These are phyloP conservation scores for Phalacrocorax pelagicus DNA, from an alignment of 2,113 vertebrate species.

Conservation along the genomic window DNA sequence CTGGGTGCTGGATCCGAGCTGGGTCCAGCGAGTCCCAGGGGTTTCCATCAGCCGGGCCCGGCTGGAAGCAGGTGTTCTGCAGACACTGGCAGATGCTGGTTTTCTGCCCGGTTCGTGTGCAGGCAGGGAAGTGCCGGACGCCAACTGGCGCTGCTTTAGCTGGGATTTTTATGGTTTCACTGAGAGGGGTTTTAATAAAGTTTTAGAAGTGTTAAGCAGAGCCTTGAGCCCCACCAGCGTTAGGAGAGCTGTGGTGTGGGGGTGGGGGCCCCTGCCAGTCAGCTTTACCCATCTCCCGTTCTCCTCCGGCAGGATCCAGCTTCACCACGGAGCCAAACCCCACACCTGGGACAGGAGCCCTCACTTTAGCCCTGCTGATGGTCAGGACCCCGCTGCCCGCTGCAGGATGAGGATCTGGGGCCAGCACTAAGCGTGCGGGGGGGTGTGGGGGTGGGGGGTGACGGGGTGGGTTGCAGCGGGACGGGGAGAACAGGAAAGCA, in stretches of 20 bases:
- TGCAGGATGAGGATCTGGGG: not conserved
- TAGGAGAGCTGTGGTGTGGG: rapidly evolving
- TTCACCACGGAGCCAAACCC: not conserved
- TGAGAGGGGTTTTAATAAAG: not conserved
- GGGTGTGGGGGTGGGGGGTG: too few relatives aligned
- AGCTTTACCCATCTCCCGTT: not conserved
- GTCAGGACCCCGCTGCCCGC: not conserved
- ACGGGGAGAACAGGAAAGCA: not conserved
- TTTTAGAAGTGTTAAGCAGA: not conserved
- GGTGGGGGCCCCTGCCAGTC: not conserved
- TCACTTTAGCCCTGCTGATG: rapidly evolving
- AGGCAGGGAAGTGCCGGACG: not conserved
- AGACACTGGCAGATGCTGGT: not conserved
- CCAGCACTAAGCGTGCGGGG: rapidly evolving
- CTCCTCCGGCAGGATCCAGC: not conserved
- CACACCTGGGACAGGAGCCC: rapidly evolving
- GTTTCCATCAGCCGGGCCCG: not conserved
- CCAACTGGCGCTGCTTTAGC: not conserved
- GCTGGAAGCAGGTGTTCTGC: not conserved
- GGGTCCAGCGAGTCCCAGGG: not conserved
- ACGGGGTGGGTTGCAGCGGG: not conserved
- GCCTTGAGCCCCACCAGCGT: not conserved
- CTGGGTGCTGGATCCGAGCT: rapidly evolving
- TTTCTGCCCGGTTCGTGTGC: not conserved
- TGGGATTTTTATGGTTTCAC: not conserved